phyloP scores from a whole-genome alignment of 30 jellyfish, hydroid and myxozoan species.

The Morbakka virulenta region DNA sequence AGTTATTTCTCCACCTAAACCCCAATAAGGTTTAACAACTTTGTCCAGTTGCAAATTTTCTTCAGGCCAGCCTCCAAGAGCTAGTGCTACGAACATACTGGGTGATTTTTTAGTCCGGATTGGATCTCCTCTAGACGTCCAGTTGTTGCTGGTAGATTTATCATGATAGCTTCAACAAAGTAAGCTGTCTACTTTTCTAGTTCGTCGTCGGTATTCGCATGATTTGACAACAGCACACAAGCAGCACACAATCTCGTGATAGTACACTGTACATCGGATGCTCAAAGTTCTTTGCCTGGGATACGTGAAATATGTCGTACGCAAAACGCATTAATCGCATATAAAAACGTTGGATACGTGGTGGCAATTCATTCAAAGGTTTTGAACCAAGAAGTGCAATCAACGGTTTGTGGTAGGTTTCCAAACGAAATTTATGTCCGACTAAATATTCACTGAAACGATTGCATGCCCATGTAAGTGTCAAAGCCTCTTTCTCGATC shows the following conservation, averaged over 20 bases:
- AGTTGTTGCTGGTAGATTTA: slow-evolving; percentile 26
- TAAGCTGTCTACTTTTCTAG: slow-evolving; percentile 2
- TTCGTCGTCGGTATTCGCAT: not conserved
- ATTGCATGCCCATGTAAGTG: slow-evolving; percentile 39
- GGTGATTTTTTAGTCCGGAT: slow-evolving; percentile 20
- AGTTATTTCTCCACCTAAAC: slow-evolving; percentile 18
- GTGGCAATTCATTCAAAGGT: slow-evolving; percentile 28
- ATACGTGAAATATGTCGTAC: slow-evolving; percentile 12
- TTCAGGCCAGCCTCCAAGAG: slow-evolving; percentile 43
- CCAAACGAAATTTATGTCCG: slow-evolving; percentile 23
- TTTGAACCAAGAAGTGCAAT: slow-evolving; percentile 31
- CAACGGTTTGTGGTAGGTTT: slow-evolving; percentile 29
- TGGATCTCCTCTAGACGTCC: not conserved
- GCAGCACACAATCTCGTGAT: no score
- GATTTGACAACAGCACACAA: no score
- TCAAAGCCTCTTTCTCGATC: slow-evolving; percentile 63
- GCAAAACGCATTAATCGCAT: slow-evolving; percentile 22
- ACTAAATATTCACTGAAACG: slow-evolving; percentile 41
- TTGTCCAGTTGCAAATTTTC: not conserved
- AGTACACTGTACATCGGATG: slow-evolving; percentile 26
- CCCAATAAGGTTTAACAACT: slow-evolving; percentile 6
- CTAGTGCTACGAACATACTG: slow-evolving; percentile 15
- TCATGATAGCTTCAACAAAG: no score
- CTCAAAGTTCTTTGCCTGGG: slow-evolving; percentile 40
- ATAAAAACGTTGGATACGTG: slow-evolving; percentile 14